These are phyloP conservation scores for Sebastes hopkinsi DNA, from an alignment of 2,797 vertebrate genomes.

Conservation along the genomic window DNA sequence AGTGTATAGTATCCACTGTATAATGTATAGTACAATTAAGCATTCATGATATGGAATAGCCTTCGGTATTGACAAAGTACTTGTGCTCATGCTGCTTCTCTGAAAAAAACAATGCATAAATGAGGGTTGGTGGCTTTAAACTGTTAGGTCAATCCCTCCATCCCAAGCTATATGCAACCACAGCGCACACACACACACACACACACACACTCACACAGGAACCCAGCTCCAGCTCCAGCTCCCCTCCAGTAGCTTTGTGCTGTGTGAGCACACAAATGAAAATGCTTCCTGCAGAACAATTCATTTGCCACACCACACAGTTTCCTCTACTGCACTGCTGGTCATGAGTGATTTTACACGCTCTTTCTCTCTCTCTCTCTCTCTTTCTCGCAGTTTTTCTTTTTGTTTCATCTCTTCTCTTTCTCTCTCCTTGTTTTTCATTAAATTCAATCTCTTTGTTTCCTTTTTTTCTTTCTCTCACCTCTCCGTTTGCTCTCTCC, in stretches of 20 bases:
- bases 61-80: neutral
- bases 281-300: slow-evolving; percentile 65
- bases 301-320: slow-evolving; percentile 49
- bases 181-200: neutral
- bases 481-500: neutral
- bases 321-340: slow-evolving; percentile 37
- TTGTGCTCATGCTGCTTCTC: neutral
- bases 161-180: neutral
- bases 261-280: slow-evolving; percentile 50
- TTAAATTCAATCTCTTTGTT: slow-evolving; percentile 18
- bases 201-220: neutral
- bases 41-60: neutral
- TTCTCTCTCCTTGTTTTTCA: slow-evolving; percentile 7
- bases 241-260: slow-evolving; percentile 26
- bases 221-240: neutral
- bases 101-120: neutral
- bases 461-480: neutral
- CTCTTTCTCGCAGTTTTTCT: neutral
- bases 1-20: neutral
- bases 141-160: neutral
- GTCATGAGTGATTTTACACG: slow-evolving; percentile 32
- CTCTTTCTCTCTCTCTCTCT: neutral
- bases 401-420: slow-evolving; percentile 4
- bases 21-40: neutral
- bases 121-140: slow-evolving; percentile 12